Evolutionary conservation across 2,888 invertebrate species (phyloP), one percentile per base, ranked within the genome.

Genomic region (Drepanosiphum platanoidis): DNA sequence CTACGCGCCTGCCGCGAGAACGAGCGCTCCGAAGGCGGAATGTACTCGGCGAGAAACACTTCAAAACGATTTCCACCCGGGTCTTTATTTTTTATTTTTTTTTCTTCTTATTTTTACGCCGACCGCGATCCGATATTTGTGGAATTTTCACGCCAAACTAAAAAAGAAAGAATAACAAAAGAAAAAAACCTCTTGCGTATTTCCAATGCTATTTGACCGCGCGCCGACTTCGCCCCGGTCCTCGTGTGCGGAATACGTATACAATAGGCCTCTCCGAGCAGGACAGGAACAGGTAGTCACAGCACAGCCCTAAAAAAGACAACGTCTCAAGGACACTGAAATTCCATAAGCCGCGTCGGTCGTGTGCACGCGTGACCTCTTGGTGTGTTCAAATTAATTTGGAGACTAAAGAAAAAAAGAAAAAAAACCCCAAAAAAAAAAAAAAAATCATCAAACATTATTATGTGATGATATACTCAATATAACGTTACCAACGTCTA

Each of bases 401-500:
- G 52, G 75, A 77, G 66, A 77, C 64, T 64, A 32, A 42, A 72
- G 22, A 74, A 32, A 74, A 82, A 27, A 61, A 64, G 74, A 82
- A 61, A 42, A 72, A 3, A 42, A 13, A 32, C 22, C 34, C 34
- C 13, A 36, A 46, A 13, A 74, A 72, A 72, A 72, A 72, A 70
- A 58, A 58, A 72, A 39, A 79, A 32, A 66, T 36, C 42, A 79
- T 68, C 52, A 27, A 71, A 71, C 32, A 52, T 58, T n/a, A 58
- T 71, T 34, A 52, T 27, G 27, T 64, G 39, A 58, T 79, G 34
- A 3, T 42, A 71, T 11, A 68, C 68, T 1, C 34, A 58, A 75
- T 77, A 84, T 84, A 84, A 84, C 77, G 75, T 84, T 84, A 84
- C 77, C n/a, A 75, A 68, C 58, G 84, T 84, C 84, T 84, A 84